Conservation (phyloP, 2,113 vertebrate genomes). For the Brachionichthys hirsutus region DNA sequence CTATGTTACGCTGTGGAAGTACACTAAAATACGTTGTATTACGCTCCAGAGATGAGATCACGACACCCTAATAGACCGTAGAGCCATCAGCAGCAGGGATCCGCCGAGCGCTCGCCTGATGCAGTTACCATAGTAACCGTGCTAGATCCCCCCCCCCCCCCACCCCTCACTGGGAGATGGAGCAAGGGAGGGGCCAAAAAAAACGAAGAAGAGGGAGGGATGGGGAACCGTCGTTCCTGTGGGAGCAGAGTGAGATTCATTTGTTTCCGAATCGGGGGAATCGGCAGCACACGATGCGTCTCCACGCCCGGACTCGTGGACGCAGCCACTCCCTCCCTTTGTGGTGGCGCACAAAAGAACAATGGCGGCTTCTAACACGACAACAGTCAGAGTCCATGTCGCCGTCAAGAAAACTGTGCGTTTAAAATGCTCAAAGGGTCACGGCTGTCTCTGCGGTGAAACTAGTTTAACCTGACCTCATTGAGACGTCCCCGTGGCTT, state of each 20-base stretch:
- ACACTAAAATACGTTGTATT: no score
- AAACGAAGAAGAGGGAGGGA: slow-evolving; percentile 30
- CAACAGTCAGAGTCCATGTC: slow-evolving; percentile 2
- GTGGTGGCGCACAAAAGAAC: slow-evolving; percentile 51
- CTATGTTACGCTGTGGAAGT: no score
- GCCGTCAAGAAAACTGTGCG: background rate
- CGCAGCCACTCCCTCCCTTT: slow-evolving; percentile 64
- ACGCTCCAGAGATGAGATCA: background rate
- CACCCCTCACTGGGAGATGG: slow-evolving; percentile 33
- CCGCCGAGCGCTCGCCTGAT: slow-evolving; percentile 68
- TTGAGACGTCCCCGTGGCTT: slow-evolving; percentile 63
- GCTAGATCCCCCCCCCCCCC: slow-evolving; percentile 75
- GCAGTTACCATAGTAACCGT: slow-evolving; percentile 81
- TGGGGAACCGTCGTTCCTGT: slow-evolving; percentile 27
- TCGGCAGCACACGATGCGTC: slow-evolving; percentile 47
- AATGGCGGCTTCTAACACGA: slow-evolving; percentile 27
- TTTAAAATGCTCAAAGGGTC: background rate
- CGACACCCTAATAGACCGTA: background rate
- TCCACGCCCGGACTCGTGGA: slow-evolving; percentile 28
- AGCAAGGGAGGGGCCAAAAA: slow-evolving; percentile 34
- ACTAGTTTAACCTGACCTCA: slow-evolving; percentile 70
- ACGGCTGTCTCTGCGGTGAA: slow-evolving; percentile 38
- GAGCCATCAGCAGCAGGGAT: slow-evolving; percentile 8
- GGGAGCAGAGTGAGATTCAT: slow-evolving; percentile 57
- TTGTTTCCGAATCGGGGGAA: slow-evolving; percentile 53